Evolutionary conservation across 2,797 vertebrate species (phyloP), one percentile per base, ranked within the genome.

Genomic region (Tympanoctomys barrerae): DNA sequence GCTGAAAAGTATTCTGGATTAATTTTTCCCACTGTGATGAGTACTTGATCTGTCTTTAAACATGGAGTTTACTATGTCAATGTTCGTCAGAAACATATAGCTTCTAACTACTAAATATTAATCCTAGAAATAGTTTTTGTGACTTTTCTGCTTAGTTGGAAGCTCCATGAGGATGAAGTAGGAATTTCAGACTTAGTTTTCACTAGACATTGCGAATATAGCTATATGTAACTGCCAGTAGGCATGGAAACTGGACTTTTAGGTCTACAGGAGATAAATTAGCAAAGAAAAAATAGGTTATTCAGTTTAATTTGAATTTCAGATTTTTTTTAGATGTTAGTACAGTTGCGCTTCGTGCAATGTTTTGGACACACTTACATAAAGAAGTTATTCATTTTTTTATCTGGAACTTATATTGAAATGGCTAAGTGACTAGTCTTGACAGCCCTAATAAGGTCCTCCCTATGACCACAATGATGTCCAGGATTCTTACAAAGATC

Each of bases 71-170:
- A 87, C 36, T 75, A 79, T 64, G 49, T 82, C 33, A 68, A 31
- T 73, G 77, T 70, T 95, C 89, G 92, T 89, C 59, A 93, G 85
- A 94, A 86, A 54, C 9, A 18, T 18, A 36, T 59, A 42, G 68
- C 14, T 92, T 90, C 82, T 64, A 22, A 81, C 31, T 26, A 39
- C 81, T 91, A 59, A 91, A 62, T 93, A 28, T 54, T 84, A 78
- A 95, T 64, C 95, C 78, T 91, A 82, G 36, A 95, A 88, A 89
- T 89, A 89, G 54, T 33, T 78, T 87, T 54, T 91, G n/a, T 79
- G 39, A 92, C 61, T 96, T 78, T 62, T 70, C 54, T 78, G 52
- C 78, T 85, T 49, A 89, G 83, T 9, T 2, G 2, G 84, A 97
- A 91, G 62, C 21, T 85, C 68, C 14, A 3, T 39, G 18, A 93